These are phyloP conservation scores for Alosa alosa DNA, from an alignment of 2,113 vertebrate species.

Conservation along the genomic window DNA sequence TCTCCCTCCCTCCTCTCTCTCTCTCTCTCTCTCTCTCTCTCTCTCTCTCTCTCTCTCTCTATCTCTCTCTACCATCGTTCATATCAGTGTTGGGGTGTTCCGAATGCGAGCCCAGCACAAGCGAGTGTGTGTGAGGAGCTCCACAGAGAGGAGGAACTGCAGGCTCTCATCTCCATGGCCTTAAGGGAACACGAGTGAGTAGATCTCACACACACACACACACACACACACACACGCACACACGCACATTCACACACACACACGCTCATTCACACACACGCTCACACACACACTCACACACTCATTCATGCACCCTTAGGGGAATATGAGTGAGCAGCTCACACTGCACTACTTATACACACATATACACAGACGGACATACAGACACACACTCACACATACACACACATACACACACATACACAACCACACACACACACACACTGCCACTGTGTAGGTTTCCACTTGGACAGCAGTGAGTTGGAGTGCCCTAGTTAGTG, in stretches of 20 bases:
- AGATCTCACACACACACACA: not conserved
- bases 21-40: not conserved
- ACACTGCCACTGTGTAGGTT: too few species aligned
- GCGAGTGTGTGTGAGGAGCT: constrained; percentile 68
- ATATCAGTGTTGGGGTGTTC: constrained; percentile 70
- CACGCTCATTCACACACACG: too few species aligned
- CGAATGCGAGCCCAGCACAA: constrained; percentile 66
- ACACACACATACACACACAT: not conserved
- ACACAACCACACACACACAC: not conserved
- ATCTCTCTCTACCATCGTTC: not conserved
- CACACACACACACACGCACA: not conserved
- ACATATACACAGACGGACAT: not conserved
- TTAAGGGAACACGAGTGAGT: constrained; percentile 79
- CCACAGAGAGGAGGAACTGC: constrained; percentile 68
- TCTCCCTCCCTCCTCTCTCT: constrained; percentile 34
- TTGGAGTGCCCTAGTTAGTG: too few species aligned
- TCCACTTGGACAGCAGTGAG: too few species aligned
- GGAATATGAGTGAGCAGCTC: too few species aligned
- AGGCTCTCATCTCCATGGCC: constrained; percentile 54
- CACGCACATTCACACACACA: too few species aligned
- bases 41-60: not conserved
- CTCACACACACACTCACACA: too few species aligned
- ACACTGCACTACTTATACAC: too few species aligned
- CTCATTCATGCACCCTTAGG: too few species aligned
- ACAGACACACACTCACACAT: not conserved